These are phyloP conservation scores for Meriones psammophilus DNA, from an alignment of 2,797 vertebrate species.

Conservation along the genomic window DNA sequence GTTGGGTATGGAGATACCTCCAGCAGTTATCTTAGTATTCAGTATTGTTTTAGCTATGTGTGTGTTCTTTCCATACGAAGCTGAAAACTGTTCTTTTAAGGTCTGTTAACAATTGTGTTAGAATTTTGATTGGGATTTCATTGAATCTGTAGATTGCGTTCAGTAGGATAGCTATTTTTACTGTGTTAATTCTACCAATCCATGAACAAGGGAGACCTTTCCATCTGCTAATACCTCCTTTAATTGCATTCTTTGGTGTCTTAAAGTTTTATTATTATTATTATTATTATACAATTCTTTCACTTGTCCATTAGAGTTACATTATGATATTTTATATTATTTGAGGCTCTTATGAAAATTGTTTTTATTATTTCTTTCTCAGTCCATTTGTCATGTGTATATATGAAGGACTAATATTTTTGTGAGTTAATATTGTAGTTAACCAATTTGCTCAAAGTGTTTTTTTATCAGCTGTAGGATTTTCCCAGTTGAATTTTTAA, in stretches of 20 bases:
- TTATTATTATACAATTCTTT: background rate
- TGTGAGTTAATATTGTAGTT: background rate
- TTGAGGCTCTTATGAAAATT: background rate
- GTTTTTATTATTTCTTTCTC: background rate
- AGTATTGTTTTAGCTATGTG: background rate
- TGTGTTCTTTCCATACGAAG: background rate
- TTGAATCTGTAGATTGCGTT: background rate
- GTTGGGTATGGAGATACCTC: too few relatives aligned
- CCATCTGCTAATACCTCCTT: background rate
- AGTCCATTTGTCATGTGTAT: background rate
- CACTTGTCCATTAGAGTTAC: background rate
- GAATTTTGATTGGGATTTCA: background rate
- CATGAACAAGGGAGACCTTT: background rate
- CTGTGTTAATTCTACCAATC: background rate
- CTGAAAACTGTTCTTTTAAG: background rate
- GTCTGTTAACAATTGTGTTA: too few relatives aligned
- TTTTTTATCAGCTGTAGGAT: background rate
- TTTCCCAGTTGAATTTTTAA: background rate
- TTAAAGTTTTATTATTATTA: too few relatives aligned
- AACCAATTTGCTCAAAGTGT: background rate
- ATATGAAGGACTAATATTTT: background rate
- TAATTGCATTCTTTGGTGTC: background rate
- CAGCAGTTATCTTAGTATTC: background rate
- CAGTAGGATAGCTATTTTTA: background rate
- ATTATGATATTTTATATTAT: background rate